Evolutionary conservation across 2,113 vertebrate species (phyloP), one percentile per base, ranked within the genome.

Genomic region (Phalacrocorax carbo): DNA sequence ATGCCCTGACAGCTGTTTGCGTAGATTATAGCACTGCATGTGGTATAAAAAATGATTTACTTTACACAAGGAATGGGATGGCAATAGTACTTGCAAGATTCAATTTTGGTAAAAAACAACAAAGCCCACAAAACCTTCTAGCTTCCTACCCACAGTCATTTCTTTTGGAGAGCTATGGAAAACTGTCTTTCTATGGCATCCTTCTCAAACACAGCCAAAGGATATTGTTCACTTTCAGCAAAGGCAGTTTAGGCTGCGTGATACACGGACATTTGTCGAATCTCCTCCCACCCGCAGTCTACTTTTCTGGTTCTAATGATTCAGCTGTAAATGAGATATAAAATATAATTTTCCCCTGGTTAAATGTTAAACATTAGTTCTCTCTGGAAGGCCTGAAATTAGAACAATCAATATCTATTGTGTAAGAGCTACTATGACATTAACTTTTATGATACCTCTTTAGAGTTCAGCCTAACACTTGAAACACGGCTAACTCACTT

Each of bases 281-380:
- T 62, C 18, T 68, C 48, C 13, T 95, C 85, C 62, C 34, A 61
- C 18, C 6, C 12, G 2, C 20, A 48, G 11, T 70, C 68, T 51
- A 32, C 54, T 94, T 77, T 70, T 81, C 51, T 89, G 49, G 11
- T 91, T 81, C 87, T 78, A 86, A 75, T 81, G 68, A 91, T 85
- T 90, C 70, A 72, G 19, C 57, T 93, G 57, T 51, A 95, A 94
- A 94, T 82, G 66, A 95, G 48, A 85, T 72, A 75, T 38, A 71
- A 93, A 89, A 71, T 11, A 58, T 18, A 46, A 77, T 64, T 90
- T 95, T 62, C 65, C 57, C 32, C 32, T 79, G 27, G 27, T 83
- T 97, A 82, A 82, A 26, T 68, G 51, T 87, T 91, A 84, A 91
- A 20, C 51, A 62, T 82, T 49, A 82, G 48, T 71, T 77, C 55